These are phyloP conservation scores for Caenorhabditis panamensis DNA, from an alignment of 2,888 invertebrate genomes.

Conservation along the genomic window DNA sequence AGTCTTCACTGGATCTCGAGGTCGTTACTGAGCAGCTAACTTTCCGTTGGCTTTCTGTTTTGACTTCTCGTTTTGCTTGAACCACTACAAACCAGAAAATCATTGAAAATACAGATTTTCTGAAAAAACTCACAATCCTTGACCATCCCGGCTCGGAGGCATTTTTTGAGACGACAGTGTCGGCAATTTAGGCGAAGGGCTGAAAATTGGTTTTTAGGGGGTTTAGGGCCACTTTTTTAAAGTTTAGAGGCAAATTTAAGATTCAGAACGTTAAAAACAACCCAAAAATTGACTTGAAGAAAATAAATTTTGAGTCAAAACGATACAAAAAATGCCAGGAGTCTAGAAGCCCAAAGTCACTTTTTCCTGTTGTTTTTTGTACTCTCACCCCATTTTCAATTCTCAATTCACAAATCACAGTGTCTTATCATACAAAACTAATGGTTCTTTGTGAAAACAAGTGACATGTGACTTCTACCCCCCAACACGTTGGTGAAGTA, in stretches of 20 bases:
- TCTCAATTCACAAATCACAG: background rate
- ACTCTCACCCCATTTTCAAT: too few species aligned
- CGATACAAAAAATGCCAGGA: too few species aligned
- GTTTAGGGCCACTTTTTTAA: background rate
- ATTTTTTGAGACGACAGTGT: slow-evolving; percentile 45
- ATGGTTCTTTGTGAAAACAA: background rate
- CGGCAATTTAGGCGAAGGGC: slow-evolving; percentile 54
- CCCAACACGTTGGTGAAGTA: too few species aligned
- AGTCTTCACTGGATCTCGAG: background rate
- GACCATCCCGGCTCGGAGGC: slow-evolving; percentile 45
- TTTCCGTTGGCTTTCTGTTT: background rate
- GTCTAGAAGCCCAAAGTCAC: too few species aligned
- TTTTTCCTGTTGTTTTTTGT: too few species aligned
- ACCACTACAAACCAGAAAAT: slow-evolving; percentile 51
- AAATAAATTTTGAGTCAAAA: too few species aligned
- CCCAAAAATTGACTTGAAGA: too few species aligned
- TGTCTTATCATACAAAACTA: background rate
- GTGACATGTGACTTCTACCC: background rate
- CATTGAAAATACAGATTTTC: background rate
- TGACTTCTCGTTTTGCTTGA: slow-evolving; percentile 55
- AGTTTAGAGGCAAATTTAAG: too few species aligned
- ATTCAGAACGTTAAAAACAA: too few species aligned
- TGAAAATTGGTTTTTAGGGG: slow-evolving; percentile 7
- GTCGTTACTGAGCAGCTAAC: background rate
- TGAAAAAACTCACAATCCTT: slow-evolving; percentile 46